phyloP scores from a whole-genome alignment of 1,140 invertebrate genomes.

The Orchesella cincta region DNA sequence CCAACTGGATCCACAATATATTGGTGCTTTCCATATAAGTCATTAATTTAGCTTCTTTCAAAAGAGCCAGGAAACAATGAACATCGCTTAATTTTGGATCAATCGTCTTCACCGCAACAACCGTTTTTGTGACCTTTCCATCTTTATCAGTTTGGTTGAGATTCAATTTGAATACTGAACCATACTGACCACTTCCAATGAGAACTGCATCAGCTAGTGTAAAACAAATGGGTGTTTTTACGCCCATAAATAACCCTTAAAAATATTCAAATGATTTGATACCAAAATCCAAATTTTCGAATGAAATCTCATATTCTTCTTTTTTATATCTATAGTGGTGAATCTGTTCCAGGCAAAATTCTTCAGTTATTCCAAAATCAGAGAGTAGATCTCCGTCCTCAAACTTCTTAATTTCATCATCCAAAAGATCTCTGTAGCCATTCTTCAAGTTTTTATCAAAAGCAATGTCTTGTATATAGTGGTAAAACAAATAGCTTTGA shows the following conservation, averaged over 20 bases:
- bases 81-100: neutral
- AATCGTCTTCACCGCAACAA: conserved; percentile 38
- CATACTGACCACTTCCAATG: neutral
- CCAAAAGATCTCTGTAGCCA: neutral
- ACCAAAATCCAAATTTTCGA: neutral
- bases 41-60: conserved; percentile 28
- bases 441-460: neutral
- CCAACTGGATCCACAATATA: conserved; percentile 25
- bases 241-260: too few relatives aligned
- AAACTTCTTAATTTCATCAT: conserved; percentile 33
- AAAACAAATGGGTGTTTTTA: too few relatives aligned
- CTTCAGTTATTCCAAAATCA: neutral
- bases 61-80: conserved; percentile 4
- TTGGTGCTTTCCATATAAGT: conserved; percentile 25
- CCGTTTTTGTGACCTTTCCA: neutral
- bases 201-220: neutral
- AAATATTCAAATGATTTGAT: too few relatives aligned
- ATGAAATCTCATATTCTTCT: neutral
- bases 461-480: conserved; percentile 19
- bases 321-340: neutral
- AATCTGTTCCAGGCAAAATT: neutral
- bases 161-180: neutral
- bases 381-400: neutral
- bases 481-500: too few relatives aligned
- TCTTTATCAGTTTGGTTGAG: neutral